Evolutionary conservation across 2,113 vertebrate species (phyloP), one percentile per base, ranked within the genome.

Genomic region (Chloebia gouldiae): DNA sequence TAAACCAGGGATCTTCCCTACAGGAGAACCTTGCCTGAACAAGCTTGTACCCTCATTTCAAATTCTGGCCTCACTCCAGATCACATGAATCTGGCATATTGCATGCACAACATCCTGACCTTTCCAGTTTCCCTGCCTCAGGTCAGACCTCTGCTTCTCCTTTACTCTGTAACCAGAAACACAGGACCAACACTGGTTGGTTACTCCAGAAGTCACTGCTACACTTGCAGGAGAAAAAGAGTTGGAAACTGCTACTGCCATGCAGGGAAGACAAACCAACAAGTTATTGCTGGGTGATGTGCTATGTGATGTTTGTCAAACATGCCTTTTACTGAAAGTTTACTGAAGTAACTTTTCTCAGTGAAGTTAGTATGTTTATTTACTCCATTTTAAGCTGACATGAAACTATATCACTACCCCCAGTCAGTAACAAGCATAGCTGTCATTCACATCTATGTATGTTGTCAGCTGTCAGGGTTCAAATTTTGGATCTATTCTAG

Each of bases 371-470:
- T 47, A 6, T 25, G 9, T 39, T 86, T 70, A 24, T 82, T 76
- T 64, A 86, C 21, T 44, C 33, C 0, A 0, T 53, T 85, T 66
- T 80, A 60, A 85, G 47, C 5, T 31, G 20, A 57, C 60, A 64
- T 28, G 71, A 64, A 82, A 37, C 21, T n/a, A 1, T 53, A 31
- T 68, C 44, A 24, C 44, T 68, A 13, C 21, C 9, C 7, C 2
- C 18, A 10, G 33, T 51, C 47, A 75, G 1, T 59, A 68, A 54
- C 23, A 65, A 65, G 28, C 30, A 17, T 54, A 59, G 18, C 30
- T 68, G n/a, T 68, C 1, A 0, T 70, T 85, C 9, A 7, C 1
- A 0, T 57, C 18, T 47, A 13, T 1, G 0, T 47, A 9, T 0
- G 0, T 28, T 56, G 59, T 39, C 35, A 28, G 25, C 59, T 28